Evolutionary conservation across 2,888 invertebrate genomes (phyloP).

Genomic region (Ophioninae sp.): DNA sequence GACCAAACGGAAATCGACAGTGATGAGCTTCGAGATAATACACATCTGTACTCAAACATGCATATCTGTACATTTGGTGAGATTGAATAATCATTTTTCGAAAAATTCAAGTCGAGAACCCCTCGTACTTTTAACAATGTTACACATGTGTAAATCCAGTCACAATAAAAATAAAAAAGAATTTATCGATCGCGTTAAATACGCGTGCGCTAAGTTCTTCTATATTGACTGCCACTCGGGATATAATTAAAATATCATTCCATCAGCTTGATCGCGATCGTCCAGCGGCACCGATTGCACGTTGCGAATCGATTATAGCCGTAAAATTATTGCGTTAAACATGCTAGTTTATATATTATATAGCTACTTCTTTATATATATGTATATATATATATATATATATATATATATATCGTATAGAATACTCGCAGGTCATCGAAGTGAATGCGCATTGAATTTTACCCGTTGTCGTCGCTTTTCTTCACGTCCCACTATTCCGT

Average conservation of each 20-base stretch:
- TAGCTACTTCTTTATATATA: conserved; percentile 21
- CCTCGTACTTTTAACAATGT: background rate
- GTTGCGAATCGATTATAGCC: conserved; percentile 19
- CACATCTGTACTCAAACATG: background rate
- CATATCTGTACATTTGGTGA: conserved; percentile 49
- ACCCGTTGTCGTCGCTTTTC: conserved; percentile 51
- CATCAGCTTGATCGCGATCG: conserved; percentile 28
- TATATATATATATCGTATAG: conserved; percentile 43
- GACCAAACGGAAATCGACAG: conserved; percentile 41
- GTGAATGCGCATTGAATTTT: conserved; percentile 63
- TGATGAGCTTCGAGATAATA: conserved; percentile 31
- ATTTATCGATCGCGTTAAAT: conserved; percentile 18
- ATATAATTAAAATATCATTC: conserved; percentile 18
- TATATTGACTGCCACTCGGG: conserved; percentile 32
- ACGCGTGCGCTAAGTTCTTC: conserved; percentile 19
- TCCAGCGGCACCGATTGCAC: conserved; percentile 14
- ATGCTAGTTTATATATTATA: background rate
- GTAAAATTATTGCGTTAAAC: conserved; percentile 51
- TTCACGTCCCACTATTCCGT: conserved; percentile 22
- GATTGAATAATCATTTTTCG: conserved; percentile 1
- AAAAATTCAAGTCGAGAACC: background rate
- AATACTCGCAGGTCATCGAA: conserved; percentile 64
- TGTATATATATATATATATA: conserved; percentile 48
- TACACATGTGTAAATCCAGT: conserved; percentile 33
- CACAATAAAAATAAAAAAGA: background rate